Conservation (phyloP, 2,113 vertebrate genomes). For the Zingel zingel region DNA sequence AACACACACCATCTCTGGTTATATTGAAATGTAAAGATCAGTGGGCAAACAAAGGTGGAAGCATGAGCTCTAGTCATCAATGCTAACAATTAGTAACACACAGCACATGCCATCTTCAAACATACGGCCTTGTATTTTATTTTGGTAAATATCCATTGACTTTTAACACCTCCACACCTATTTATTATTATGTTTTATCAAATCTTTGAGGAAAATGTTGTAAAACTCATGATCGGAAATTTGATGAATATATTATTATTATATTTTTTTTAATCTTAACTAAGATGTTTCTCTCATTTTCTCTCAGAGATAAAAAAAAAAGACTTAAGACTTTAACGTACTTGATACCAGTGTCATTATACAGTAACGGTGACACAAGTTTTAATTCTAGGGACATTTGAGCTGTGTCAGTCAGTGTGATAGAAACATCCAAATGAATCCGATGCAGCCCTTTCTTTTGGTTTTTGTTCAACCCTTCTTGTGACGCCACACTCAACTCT, state of each 20-base stretch:
- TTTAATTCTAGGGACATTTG: not conserved
- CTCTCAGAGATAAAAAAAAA: not conserved
- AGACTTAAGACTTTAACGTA: no score
- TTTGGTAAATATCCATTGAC: not conserved
- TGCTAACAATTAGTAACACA: not conserved
- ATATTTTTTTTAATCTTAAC: not conserved
- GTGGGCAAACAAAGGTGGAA: no score
- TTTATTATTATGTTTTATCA: not conserved
- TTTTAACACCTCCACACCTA: not conserved
- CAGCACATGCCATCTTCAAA: not conserved
- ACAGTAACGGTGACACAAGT: not conserved
- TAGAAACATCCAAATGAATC: constrained; percentile 11
- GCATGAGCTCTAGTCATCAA: no score
- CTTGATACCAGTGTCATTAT: not conserved
- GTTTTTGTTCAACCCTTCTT: constrained; percentile 55
- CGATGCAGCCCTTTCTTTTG: constrained; percentile 19
- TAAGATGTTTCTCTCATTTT: not conserved
- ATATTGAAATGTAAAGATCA: not conserved
- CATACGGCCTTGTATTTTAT: not conserved
- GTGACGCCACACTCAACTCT: constrained; percentile 24
- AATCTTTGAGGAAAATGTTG: constrained; percentile 1
- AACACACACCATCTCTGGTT: not conserved
- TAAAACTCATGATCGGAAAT: not conserved
- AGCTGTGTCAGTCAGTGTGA: not conserved
- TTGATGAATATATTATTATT: not conserved